Evolutionary conservation across 2,888 invertebrate genomes (phyloP).

Genomic region (Stramonita haemastoma): DNA sequence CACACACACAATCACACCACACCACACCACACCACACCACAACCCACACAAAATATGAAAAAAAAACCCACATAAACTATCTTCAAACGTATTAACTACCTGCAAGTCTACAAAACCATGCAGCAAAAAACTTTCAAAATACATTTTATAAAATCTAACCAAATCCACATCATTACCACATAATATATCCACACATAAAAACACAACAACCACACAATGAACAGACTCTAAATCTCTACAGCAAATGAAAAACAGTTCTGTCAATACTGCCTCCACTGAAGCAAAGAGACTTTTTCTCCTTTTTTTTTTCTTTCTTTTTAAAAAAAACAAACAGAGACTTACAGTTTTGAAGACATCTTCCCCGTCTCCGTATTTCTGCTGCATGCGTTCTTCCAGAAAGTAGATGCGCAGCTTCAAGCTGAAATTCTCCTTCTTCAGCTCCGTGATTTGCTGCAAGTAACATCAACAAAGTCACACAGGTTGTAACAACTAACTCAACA

Average conservation of each 20-base stretch:
- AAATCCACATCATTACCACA: no score
- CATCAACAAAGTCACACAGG: background rate
- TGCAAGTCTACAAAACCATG: no score
- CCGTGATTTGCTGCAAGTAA: conserved; percentile 87
- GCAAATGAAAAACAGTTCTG: no score
- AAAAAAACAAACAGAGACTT: conserved; percentile 42
- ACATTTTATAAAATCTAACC: no score
- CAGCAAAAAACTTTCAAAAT: no score
- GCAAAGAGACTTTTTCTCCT: background rate
- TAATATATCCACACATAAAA: no score
- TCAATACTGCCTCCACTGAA: background rate
- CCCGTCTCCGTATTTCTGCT: conserved; percentile 83
- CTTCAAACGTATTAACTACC: no score
- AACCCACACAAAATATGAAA: background rate
- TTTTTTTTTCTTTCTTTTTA: background rate
- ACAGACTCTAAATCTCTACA: no score
- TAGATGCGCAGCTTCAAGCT: conserved; percentile 93
- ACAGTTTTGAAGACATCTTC: conserved; percentile 84
- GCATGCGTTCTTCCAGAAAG: conserved; percentile 91
- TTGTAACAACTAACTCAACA: background rate
- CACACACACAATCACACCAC: background rate
- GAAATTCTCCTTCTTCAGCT: conserved; percentile 93
- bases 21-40: background rate
- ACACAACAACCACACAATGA: no score
- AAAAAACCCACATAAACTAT: no score